Evolutionary conservation across 92 coral and sea anemone species (phyloP).

Genomic region (Siderastrea siderea): DNA sequence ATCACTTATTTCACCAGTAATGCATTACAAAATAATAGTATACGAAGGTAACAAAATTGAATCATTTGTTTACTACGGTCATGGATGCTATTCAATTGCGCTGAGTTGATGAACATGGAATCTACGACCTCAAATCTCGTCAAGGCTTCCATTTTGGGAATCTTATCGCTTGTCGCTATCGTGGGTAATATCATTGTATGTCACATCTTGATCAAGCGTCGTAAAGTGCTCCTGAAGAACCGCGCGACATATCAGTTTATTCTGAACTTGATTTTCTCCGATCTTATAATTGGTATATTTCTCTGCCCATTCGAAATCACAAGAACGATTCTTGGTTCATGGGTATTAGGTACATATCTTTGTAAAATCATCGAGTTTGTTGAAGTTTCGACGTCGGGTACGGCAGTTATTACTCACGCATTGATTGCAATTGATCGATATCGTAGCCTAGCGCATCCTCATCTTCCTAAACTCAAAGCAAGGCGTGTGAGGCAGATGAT

Average conservation of each 20-base stretch:
- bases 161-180: not conserved
- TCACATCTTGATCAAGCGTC: slow-evolving; percentile 2
- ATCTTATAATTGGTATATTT: slow-evolving; percentile 49
- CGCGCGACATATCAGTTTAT: slow-evolving; percentile 55
- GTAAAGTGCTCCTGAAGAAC: slow-evolving; percentile 22
- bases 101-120: not conserved
- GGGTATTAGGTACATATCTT: slow-evolving; percentile 64
- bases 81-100: not conserved
- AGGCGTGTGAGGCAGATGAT: slow-evolving; percentile 67
- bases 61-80: not conserved
- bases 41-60: not conserved
- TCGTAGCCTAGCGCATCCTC: slow-evolving; percentile 70
- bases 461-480: slow-evolving; percentile 46
- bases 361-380: slow-evolving; percentile 77
- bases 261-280: slow-evolving; percentile 49
- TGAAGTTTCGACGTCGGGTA: slow-evolving; percentile 68
- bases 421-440: slow-evolving; percentile 85
- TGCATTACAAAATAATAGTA: not conserved
- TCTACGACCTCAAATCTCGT: not conserved
- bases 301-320: slow-evolving; percentile 65
- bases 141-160: slow-evolving; percentile 29
- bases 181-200: slow-evolving; percentile 22
- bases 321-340: slow-evolving; percentile 45
- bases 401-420: slow-evolving; percentile 72
- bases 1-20: not conserved